Evolutionary conservation across 2,888 invertebrate genomes (phyloP).

Genomic region (Zootermopsis nevadensis): DNA sequence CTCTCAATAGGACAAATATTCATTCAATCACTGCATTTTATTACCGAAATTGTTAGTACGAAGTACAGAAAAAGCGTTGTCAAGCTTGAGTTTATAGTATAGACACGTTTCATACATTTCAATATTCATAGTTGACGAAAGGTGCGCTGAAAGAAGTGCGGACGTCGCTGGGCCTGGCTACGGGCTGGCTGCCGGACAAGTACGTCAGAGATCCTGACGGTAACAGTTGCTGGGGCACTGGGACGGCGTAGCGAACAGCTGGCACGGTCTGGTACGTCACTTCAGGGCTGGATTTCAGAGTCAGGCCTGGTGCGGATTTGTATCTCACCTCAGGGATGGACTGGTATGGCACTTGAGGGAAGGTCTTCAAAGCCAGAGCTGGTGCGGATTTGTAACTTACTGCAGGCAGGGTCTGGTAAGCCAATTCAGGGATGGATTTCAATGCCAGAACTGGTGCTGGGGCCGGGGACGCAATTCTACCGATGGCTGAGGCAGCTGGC

Average conservation of each 20-base stretch:
- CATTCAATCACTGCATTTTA: not conserved
- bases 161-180: not conserved
- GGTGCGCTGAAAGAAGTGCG: not conserved
- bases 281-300: not conserved
- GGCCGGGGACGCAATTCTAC: not conserved
- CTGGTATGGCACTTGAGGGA: not conserved
- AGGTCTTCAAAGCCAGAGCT: not conserved
- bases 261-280: not conserved
- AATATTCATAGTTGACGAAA: not conserved
- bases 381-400: not conserved
- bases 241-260: not conserved
- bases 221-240: not conserved
- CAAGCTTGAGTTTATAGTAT: too few species aligned
- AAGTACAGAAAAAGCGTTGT: not conserved
- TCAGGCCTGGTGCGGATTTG: not conserved
- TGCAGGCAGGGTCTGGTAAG: not conserved
- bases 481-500: constrained; percentile 38
- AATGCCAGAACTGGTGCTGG: constrained; percentile 32
- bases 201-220: not conserved
- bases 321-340: not conserved
- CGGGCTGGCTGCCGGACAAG: not conserved
- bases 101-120: not conserved
- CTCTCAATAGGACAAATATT: not conserved
- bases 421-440: not conserved
- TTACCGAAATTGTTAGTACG: not conserved